Evolutionary conservation across 2,888 invertebrate genomes (phyloP).

Genomic region (Rhodophaea formosa): DNA sequence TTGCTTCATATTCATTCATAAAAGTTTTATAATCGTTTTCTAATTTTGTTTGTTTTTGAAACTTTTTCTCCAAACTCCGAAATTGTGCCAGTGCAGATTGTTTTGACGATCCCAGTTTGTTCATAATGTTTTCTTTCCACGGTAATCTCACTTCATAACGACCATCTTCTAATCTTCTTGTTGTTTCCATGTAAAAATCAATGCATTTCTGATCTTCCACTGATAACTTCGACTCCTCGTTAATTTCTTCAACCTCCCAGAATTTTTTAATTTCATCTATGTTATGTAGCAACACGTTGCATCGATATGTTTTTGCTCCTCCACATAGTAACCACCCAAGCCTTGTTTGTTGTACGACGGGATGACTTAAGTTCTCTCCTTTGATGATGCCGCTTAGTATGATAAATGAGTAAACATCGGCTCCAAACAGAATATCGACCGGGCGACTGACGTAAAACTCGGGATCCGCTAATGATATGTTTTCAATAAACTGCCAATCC

Average conservation of each 20-base stretch:
- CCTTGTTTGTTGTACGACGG: conserved; percentile 20
- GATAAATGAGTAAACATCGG: conserved; percentile 19
- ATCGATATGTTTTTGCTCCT: too few relatives aligned
- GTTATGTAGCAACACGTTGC: too few relatives aligned
- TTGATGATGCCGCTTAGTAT: conserved; percentile 17
- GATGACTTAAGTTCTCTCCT: not conserved
- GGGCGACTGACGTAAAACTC: conserved; percentile 9
- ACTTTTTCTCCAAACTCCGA: conserved; percentile 15
- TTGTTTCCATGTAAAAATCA: too few relatives aligned
- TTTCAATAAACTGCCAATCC: conserved; percentile 14
- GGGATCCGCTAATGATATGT: conserved; percentile 10
- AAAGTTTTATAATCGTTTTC: not conserved
- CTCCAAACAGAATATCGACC: conserved; percentile 13
- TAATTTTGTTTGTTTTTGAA: conserved; percentile 7
- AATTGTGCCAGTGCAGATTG: too few relatives aligned
- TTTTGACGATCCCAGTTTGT: too few relatives aligned
- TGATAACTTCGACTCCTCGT: too few relatives aligned
- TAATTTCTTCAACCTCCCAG: too few relatives aligned
- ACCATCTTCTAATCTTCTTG: too few relatives aligned
- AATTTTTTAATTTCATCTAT: too few relatives aligned
- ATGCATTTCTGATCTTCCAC: too few relatives aligned
- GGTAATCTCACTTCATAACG: too few relatives aligned
- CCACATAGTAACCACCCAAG: conserved; percentile 24
- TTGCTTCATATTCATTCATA: conserved; percentile 4
- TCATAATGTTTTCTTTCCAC: too few relatives aligned